Percentiles rank a stretch among this genome's conserved stretches.
phyloP scores from a whole-genome alignment of 2,113 vertebrate genomes.

The Coracopsis vasa region DNA sequence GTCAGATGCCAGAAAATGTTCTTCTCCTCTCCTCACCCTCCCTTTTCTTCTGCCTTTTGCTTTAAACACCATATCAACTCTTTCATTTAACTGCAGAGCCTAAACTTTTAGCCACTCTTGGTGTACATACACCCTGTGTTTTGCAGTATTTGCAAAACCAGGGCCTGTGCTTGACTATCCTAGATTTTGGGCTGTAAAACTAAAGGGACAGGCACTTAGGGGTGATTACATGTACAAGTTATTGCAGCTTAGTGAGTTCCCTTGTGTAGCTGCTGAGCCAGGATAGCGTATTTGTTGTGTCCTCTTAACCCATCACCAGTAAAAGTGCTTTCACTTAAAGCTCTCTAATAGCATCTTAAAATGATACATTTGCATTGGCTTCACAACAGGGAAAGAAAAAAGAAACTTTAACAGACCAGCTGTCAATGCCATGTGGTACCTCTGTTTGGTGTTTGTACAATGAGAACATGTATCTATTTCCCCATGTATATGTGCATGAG shows the following conservation, averaged over 20 bases:
- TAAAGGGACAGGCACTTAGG: background rate
- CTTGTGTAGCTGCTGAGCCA: background rate
- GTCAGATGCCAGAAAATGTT: constrained; percentile 18
- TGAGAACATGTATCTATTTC: background rate
- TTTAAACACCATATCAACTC: background rate
- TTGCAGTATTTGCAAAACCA: background rate
- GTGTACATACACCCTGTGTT: background rate
- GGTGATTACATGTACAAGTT: background rate
- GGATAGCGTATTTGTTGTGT: background rate
- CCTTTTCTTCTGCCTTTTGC: background rate
- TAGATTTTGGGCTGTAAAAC: background rate
- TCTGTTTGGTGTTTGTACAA: background rate
- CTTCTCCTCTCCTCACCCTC: background rate
- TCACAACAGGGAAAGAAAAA: background rate
- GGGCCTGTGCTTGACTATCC: background rate
- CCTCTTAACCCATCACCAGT: background rate
- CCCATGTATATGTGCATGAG: background rate
- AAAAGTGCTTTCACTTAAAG: background rate
- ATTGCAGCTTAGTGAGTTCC: background rate
- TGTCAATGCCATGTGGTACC: background rate
- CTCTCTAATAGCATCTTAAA: background rate
- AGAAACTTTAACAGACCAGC: background rate
- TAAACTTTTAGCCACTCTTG: background rate
- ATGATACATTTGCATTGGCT: background rate
- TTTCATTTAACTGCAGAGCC: background rate